These are phyloP conservation scores for Alectura lathami DNA, from an alignment of 2,113 vertebrate genomes.

Conservation along the genomic window DNA sequence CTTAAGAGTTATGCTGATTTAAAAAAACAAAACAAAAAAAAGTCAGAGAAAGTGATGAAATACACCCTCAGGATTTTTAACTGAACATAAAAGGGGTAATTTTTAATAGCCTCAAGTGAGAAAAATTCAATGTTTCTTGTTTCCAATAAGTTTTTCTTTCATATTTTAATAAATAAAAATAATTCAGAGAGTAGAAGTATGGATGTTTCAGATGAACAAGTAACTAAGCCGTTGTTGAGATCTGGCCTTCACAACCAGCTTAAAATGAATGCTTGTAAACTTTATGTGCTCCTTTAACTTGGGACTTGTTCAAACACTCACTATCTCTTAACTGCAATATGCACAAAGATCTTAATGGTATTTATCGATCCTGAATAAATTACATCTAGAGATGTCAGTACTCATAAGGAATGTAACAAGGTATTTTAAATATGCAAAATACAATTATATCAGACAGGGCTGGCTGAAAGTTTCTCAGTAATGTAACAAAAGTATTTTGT, in stretches of 20 bases:
- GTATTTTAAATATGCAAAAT: slow-evolving; percentile 32
- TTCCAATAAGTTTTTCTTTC: not conserved
- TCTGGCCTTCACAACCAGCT: not conserved
- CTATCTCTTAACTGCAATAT: not conserved
- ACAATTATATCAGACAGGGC: not conserved
- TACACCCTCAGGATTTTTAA: not conserved
- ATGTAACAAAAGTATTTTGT: not conserved
- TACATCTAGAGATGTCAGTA: slow-evolving; percentile 20
- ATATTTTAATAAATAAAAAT: slow-evolving; percentile 8
- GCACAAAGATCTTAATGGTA: slow-evolving; percentile 21
- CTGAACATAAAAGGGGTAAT: not conserved
- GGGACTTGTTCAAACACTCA: not conserved
- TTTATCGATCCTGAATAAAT: slow-evolving; percentile 37
- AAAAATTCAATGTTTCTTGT: not conserved
- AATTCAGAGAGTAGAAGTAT: not conserved
- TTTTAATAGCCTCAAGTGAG: not conserved
- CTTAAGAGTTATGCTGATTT: not conserved
- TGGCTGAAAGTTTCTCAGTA: not conserved
- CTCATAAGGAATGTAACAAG: not conserved
- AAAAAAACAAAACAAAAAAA: not conserved
- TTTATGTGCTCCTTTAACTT: not conserved
- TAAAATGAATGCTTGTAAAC: not conserved
- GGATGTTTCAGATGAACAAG: not conserved
- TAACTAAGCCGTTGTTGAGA: not conserved
- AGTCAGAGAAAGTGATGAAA: not conserved